Evolutionary conservation across 2,888 invertebrate species (phyloP).

Genomic region (Eupithecia subumbrata): DNA sequence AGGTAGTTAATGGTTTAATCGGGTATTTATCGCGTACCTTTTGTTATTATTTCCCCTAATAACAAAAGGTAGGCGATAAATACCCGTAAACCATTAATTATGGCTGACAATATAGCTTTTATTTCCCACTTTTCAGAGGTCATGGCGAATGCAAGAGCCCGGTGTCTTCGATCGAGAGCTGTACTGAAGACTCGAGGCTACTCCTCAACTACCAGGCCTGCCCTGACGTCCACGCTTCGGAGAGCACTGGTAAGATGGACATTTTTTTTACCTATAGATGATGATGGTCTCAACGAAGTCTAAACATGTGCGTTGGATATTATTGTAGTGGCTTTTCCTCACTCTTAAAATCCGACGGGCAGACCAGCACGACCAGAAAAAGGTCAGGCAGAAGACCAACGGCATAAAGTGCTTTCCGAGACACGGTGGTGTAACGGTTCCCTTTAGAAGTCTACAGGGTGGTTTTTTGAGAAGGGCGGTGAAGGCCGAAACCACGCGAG

Average conservation of each 20-base stretch:
- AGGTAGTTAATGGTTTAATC: no score
- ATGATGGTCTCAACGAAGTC: neutral
- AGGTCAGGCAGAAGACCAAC: neutral
- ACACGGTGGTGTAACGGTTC: no score
- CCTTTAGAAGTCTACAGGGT: neutral
- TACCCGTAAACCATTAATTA: neutral
- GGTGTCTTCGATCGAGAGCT: constrained; percentile 95
- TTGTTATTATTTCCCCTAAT: no score
- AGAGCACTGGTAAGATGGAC: constrained; percentile 91
- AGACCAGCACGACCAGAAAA: neutral
- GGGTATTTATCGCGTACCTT: no score
- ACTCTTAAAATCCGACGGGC: neutral
- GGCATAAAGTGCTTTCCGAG: neutral
- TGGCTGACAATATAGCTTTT: neutral
- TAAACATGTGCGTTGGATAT: neutral
- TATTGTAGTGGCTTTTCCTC: no score
- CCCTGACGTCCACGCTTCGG: constrained; percentile 94
- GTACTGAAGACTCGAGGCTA: constrained; percentile 95
- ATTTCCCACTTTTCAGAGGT: constrained; percentile 81
- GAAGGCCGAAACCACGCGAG: no score
- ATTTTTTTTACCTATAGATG: neutral
- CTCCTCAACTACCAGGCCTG: constrained; percentile 97
- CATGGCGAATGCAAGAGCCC: constrained; percentile 95
- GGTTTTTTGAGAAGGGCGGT: no score
- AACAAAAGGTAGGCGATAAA: no score